phyloP scores from a whole-genome alignment of 2,113 vertebrate genomes.

The Psilopsiagon aymara region DNA sequence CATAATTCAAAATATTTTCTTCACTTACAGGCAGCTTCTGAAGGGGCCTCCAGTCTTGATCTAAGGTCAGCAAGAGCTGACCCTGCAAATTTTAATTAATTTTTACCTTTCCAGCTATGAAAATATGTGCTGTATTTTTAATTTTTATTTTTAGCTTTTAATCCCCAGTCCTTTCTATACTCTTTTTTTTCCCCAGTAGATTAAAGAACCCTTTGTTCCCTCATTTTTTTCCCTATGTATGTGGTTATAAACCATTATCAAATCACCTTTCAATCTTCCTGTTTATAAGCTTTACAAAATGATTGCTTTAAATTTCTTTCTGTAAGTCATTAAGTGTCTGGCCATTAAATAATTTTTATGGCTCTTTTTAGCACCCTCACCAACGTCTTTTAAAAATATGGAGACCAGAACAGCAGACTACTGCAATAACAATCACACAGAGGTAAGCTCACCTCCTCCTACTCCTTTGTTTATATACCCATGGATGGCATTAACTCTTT shows the following conservation, averaged over 20 bases:
- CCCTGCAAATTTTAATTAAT: neutral
- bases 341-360: constrained; percentile 52
- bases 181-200: neutral
- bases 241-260: constrained; percentile 42
- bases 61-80: neutral
- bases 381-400: constrained; percentile 18
- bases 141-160: neutral
- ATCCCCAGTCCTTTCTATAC: neutral
- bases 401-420: neutral
- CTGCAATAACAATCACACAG: neutral
- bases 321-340: constrained; percentile 23
- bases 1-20: neutral
- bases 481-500: constrained; percentile 5
- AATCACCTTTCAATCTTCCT: constrained; percentile 48
- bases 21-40: neutral
- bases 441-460: constrained; percentile 1
- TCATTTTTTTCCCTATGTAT: neutral
- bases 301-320: constrained; percentile 39
- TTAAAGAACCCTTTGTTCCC: constrained; percentile 45
- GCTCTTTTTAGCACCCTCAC: neutral
- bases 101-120: neutral
- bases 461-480: neutral
- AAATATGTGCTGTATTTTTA: neutral
- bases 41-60: neutral
- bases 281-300: constrained; percentile 51